Base-by-base conservation (phyloP, 2,888 invertebrate genomes). In the Oligia latruncula region DNA sequence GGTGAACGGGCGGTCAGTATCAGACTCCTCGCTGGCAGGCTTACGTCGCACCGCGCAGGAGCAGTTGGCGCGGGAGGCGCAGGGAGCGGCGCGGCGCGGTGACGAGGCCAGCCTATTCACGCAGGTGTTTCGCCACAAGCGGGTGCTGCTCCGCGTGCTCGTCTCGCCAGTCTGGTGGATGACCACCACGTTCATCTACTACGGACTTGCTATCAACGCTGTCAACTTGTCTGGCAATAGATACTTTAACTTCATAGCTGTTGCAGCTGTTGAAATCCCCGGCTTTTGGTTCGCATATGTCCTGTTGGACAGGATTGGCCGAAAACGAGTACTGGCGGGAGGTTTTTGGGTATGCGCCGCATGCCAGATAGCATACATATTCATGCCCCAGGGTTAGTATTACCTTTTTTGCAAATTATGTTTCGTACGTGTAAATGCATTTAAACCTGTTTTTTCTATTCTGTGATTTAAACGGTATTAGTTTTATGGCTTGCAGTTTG, bases 251-350 rank as follows among this genome's bases (percentile, higher is more conserved):
- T 98, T 97, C 90, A 96, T 97, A 75, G 93, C 97, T 55, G 97
- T 97, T 4, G 93, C 97, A 0, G 92, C 97, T n/a, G 97, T 97
- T 11, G 98, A 98, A 92, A 97, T 98, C 74, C 98, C 98, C 0
- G 98, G 98, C 0, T 98, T 97, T 90, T 94, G 97, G 87, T 87
- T 97, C 46, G 97, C 97, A 0, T 97, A 97, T 74, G 90, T 97
- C 20, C 91, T 97, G 15, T 95, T 98, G 90, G 97, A 97, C 84
- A 95, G 93, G 77, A 92, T 97, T 35, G 98, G 98, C 1, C 94
- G 98, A 80, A 97, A 97, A 83, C 95, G 96, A 49, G 97, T 97
- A 0, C 92, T 98, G 2, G 97, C 96, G 66, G 94, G 93, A 1
- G 97, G 97, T 0, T 97, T 97, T 92, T 90, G 98, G 71, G 64